Percentiles rank a stretch among this genome's conserved stretches.
These are phyloP conservation scores for Bicyclus anynana DNA, from an alignment of 1,140 invertebrate genomes.

Conservation along the genomic window DNA sequence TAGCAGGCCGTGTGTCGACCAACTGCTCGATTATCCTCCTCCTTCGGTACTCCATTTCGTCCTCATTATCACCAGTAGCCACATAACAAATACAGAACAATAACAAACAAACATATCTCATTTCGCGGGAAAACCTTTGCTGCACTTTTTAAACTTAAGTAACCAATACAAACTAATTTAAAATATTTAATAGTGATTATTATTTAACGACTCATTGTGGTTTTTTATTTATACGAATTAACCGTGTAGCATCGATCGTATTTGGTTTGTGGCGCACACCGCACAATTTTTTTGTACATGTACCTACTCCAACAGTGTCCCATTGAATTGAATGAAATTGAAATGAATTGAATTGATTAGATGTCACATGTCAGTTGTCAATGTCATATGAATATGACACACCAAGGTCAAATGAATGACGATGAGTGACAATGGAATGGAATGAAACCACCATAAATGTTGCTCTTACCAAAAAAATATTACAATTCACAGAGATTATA, in stretches of 20 bases:
- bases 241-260: not conserved
- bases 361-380: too few species aligned
- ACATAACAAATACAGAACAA: slow-evolving; percentile 52
- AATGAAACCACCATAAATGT: too few species aligned
- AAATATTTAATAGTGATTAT: not conserved
- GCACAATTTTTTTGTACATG: too few species aligned
- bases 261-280: too few species aligned
- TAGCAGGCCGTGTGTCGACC: slow-evolving; percentile 53
- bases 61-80: slow-evolving; percentile 47
- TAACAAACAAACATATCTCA: slow-evolving; percentile 53
- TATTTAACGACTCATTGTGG: not conserved
- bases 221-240: not conserved
- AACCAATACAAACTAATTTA: not conserved
- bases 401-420: too few species aligned
- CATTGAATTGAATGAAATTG: too few species aligned
- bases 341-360: too few species aligned
- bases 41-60: slow-evolving; percentile 52
- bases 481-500: too few species aligned
- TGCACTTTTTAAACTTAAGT: not conserved
- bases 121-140: slow-evolving; percentile 22
- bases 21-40: slow-evolving; percentile 60
- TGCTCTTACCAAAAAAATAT: not conserved
- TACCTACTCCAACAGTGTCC: too few species aligned
- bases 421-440: too few species aligned
- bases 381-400: too few species aligned